Evolutionary conservation across 2,113 vertebrate species (phyloP), one percentile per base, ranked within the genome.

Genomic region (Leptocoma aspasia): DNA sequence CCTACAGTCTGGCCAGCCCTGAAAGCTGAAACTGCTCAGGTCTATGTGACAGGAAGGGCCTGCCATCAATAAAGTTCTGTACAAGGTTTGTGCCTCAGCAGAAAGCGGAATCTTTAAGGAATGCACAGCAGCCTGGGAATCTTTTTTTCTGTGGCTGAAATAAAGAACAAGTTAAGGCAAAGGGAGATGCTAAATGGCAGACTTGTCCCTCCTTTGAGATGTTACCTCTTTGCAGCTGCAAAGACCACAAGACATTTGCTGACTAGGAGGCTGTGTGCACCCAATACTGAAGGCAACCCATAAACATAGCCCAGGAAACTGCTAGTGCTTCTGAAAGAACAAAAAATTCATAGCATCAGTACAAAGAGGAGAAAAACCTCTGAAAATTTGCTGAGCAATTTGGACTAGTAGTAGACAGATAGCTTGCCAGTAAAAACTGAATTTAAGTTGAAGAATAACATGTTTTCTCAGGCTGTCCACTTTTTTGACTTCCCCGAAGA

Each of bases 121-220:
- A 82, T 39, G 41, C 23, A 56, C 45, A 86, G 66, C 0, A 2
- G 59, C 52, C 70, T 82, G 75, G 27, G 63, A 90, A 86, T 57
- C 33, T 86, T 82, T 42, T 63, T 50, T 69, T 92, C 45, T 73
- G 75, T 72, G 54, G 63, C 35, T 49, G 21, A 93, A 92, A 88
- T 69, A 85, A 83, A 82, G 42, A 93, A 89, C 82, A 94, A 92
- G 82, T 86, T 83, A 97, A 89, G 60, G 52, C 76, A 90, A 80
- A 92, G 21, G 39, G 39, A 93, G 68, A 73, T 63, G 76, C 11
- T 69, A 52, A 93, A 93, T 66, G 42, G 68, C 27, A 90, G 54
- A 70, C 64, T 9, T 78, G 54, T 83, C 75, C 42, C 72, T 92
- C 60, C 60, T 95, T 81, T 73, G 86, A 94, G 89, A 92, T 77